phyloP scores from a whole-genome alignment of 2,113 vertebrate species.

The Tenrec ecaudatus region DNA sequence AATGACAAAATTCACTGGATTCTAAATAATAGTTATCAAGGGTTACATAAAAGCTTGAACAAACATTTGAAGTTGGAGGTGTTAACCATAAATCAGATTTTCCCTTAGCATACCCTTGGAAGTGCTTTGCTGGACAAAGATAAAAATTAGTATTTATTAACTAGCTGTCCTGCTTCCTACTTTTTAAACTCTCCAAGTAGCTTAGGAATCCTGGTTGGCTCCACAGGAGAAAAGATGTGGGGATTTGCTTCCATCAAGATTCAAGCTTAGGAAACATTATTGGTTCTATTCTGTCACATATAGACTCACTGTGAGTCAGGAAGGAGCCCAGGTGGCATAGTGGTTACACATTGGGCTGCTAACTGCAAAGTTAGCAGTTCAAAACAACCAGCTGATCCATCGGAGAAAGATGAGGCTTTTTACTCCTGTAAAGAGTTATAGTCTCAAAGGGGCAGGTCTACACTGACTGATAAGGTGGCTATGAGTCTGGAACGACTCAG shows the following conservation, averaged over 20 bases:
- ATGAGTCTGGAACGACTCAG: too few species aligned
- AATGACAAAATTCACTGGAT: neutral
- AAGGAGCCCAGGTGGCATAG: too few species aligned
- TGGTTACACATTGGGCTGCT: too few species aligned
- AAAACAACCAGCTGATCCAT: too few species aligned
- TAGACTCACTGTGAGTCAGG: too few species aligned
- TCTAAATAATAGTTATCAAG: neutral
- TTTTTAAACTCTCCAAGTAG: neutral
- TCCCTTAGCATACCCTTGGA: neutral
- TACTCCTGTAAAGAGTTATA: too few species aligned
- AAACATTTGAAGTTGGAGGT: neutral
- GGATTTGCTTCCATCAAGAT: neutral
- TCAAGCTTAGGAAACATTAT: neutral
- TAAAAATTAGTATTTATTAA: neutral
- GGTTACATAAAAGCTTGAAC: neutral
- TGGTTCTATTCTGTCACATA: neutral
- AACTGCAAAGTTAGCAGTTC: too few species aligned
- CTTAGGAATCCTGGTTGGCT: too few species aligned
- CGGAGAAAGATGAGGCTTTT: too few species aligned
- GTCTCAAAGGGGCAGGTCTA: too few species aligned
- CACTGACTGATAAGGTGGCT: too few species aligned
- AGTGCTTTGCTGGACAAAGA: conserved; percentile 42
- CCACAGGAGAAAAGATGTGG: neutral
- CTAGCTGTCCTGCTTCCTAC: neutral
- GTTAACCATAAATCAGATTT: neutral